Evolutionary conservation across 2,113 vertebrate species (phyloP), one percentile per base, ranked within the genome.

Genomic region (Sphyrna mokarran): DNA sequence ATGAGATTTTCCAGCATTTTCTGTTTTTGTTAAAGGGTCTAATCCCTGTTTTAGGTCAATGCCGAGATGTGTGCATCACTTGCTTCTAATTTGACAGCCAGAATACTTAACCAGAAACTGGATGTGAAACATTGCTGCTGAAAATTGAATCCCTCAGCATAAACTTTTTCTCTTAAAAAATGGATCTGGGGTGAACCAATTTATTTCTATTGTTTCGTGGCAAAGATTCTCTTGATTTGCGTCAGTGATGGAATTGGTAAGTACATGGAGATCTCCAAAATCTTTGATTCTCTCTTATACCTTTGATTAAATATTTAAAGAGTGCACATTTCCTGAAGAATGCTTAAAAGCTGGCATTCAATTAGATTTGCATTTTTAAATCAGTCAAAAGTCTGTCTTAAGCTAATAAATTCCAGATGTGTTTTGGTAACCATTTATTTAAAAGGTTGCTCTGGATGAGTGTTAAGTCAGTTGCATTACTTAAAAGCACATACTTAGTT

Each of bases 331-430:
- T 90, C 54, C 86, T 33, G 11, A 23, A 58, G 48, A 29, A 26
- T n/a, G 86, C 29, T 58, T 61, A 61, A 90, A 90, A 33, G 26
- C 13, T 61, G 85, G 85, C 37, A 16, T 9, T 43, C 48, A 54
- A 86, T 43, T 16, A 85, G 37, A 6, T 29, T 89, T 61, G 43
- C 9, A 58, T 90, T 61, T 89, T 63, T 33, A n/a, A 63, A 29
- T 90, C 87, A 63, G 87, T 90, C 87, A 90, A 90, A 61, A 61
- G 54, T 11, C 58, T 63, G 61, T 1, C 29, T 90, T 61, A 26
- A 61, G 11, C 54, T 90, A 90, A 63, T n/a, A 61, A 90, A 90
- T 33, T 90, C 87, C 87, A 90, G 87, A 90, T 90, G 87, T 63
- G 54, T 43, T 54, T 20, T 83, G 80, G 16, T 83, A 83, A 83